phyloP scores from a whole-genome alignment of 2,113 vertebrate genomes.

The Vireo altiloquus region DNA sequence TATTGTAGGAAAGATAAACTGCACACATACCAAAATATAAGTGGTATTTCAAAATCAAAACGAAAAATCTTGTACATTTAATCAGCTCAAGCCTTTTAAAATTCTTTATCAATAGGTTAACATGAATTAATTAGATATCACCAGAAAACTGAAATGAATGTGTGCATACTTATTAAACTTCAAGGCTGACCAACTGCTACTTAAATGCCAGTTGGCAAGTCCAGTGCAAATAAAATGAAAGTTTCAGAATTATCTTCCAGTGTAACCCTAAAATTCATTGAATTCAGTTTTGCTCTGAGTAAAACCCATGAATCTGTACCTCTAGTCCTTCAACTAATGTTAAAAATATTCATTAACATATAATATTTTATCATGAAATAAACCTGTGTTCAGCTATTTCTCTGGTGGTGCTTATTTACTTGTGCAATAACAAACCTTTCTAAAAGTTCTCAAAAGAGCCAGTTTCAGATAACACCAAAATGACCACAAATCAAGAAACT shows the following conservation, averaged over 20 bases:
- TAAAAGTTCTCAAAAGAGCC: neutral
- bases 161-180: neutral
- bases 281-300: neutral
- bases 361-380: neutral
- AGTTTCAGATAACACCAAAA: neutral
- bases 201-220: neutral
- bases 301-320: neutral
- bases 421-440: neutral
- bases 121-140: accelerated
- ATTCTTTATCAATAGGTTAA: neutral
- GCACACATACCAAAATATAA: neutral
- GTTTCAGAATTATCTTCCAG: neutral
- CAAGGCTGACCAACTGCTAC: neutral
- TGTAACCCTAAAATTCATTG: neutral
- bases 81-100: neutral
- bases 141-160: neutral
- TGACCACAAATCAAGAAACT: neutral
- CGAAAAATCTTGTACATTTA: neutral
- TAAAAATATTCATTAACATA: neutral
- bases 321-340: neutral
- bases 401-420: neutral
- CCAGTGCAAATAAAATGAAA: neutral
- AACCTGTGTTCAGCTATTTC: neutral
- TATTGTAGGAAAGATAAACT: neutral
- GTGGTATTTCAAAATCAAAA: neutral